phyloP scores from a whole-genome alignment of 1,140 invertebrate genomes.

The Papilio helenus region DNA sequence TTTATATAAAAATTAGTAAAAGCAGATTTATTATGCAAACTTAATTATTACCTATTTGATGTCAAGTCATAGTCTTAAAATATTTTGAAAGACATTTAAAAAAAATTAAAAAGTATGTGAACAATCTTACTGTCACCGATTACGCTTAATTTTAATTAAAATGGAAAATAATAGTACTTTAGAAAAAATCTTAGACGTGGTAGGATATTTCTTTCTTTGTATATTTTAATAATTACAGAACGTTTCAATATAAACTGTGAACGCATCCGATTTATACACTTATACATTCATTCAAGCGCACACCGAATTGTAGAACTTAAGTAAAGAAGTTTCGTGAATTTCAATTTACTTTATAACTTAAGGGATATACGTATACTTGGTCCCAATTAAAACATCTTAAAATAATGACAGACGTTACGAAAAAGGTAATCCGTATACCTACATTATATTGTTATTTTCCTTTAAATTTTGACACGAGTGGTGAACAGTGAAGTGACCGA shows the following conservation, averaged over 20 bases:
- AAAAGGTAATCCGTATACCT: slow-evolving; percentile 72
- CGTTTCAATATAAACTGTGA: slow-evolving; percentile 47
- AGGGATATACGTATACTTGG: slow-evolving; percentile 43
- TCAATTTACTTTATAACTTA: slow-evolving; percentile 45
- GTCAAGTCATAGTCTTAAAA: slow-evolving; percentile 18
- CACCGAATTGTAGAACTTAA: slow-evolving; percentile 62
- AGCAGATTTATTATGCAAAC: background rate
- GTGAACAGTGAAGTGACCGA: slow-evolving; percentile 57
- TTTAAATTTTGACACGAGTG: slow-evolving; percentile 61
- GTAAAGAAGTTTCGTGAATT: slow-evolving; percentile 51
- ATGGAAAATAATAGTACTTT: slow-evolving; percentile 47
- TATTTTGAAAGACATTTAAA: slow-evolving; percentile 39
- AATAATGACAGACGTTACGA: slow-evolving; percentile 78
- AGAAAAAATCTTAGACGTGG: slow-evolving; percentile 46
- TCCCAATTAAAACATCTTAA: slow-evolving; percentile 50
- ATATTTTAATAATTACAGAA: slow-evolving; percentile 45
- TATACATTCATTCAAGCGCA: slow-evolving; percentile 63
- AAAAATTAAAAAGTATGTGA: slow-evolving; percentile 50
- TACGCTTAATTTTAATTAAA: slow-evolving; percentile 34
- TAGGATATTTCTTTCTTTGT: slow-evolving; percentile 49
- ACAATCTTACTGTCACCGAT: slow-evolving; percentile 39
- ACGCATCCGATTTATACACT: slow-evolving; percentile 57
- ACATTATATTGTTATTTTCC: slow-evolving; percentile 48
- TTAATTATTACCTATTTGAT: background rate
- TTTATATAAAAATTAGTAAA: background rate